A percentile compares a stretch with the other conserved stretches of the same genome.
Evolutionary conservation across 2,113 vertebrate species (phyloP).

Genomic region (Otus sunia): DNA sequence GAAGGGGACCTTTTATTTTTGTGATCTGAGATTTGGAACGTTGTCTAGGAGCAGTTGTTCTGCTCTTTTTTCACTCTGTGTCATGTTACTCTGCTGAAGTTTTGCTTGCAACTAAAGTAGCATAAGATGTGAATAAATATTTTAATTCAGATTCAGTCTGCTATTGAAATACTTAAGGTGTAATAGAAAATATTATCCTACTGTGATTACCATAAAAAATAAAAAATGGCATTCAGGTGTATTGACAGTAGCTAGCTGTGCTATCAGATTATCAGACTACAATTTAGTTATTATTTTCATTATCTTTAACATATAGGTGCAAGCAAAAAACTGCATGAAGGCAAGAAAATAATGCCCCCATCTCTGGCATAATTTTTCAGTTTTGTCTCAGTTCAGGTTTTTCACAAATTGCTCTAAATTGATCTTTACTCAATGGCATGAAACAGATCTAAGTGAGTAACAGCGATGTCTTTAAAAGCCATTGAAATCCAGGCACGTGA

Average conservation of each 20-base stretch:
- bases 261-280: background rate
- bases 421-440: background rate
- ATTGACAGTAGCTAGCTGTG: background rate
- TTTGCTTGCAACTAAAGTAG: background rate
- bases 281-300: background rate
- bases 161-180: background rate
- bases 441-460: background rate
- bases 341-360: background rate
- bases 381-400: background rate
- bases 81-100: background rate
- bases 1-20: background rate
- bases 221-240: background rate
- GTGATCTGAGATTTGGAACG: background rate
- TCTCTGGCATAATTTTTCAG: background rate
- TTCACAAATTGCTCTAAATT: background rate
- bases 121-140: background rate
- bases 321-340: background rate
- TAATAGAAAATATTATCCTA: background rate
- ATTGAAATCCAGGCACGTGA: background rate
- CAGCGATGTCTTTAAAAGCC: background rate
- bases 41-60: background rate
- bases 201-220: background rate
- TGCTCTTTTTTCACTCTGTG: background rate
- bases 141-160: background rate
- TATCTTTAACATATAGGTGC: background rate